Evolutionary conservation across 2,113 vertebrate genomes (phyloP).

Genomic region (Labrus mixtus): DNA sequence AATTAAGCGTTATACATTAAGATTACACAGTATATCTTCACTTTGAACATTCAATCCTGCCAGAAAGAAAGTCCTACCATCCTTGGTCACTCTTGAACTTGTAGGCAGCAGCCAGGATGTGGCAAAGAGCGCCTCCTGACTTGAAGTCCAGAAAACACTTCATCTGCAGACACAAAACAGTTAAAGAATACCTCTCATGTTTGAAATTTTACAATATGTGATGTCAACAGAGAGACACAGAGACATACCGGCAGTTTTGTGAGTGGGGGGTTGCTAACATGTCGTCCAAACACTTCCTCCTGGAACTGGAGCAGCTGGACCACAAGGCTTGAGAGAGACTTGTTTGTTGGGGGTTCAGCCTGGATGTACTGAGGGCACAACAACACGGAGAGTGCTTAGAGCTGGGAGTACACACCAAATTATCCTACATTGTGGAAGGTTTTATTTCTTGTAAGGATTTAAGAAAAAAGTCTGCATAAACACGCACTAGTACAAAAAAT

Average conservation of each 20-base stretch:
- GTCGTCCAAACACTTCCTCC: slow-evolving; percentile 96
- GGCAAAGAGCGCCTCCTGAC: slow-evolving; percentile 94
- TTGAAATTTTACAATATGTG: not conserved
- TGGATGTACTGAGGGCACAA: slow-evolving; percentile 90
- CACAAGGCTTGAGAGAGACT: slow-evolving; percentile 96
- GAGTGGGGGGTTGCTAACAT: slow-evolving; percentile 97
- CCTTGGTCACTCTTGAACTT: slow-evolving; percentile 99
- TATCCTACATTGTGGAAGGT: not conserved
- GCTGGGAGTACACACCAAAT: not conserved
- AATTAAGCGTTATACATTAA: not conserved
- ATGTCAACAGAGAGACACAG: slow-evolving; percentile 20
- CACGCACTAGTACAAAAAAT: too few relatives aligned
- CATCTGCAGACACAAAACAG: slow-evolving; percentile 84
- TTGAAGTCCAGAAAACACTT: slow-evolving; percentile 99
- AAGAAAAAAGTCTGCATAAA: not conserved
- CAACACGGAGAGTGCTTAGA: slow-evolving; percentile 3
- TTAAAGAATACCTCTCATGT: not conserved
- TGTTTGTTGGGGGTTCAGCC: slow-evolving; percentile 97
- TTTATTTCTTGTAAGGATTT: not conserved
- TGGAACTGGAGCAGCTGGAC: slow-evolving; percentile 97
- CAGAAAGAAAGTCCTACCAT: slow-evolving; percentile 88
- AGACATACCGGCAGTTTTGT: slow-evolving; percentile 90
- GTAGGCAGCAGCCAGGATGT: slow-evolving; percentile 97
- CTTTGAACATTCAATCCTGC: slow-evolving; percentile 2
- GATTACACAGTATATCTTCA: not conserved